Evolutionary conservation across 92 coral and sea anemone species (phyloP).

Genomic region (Porites divaricata): DNA sequence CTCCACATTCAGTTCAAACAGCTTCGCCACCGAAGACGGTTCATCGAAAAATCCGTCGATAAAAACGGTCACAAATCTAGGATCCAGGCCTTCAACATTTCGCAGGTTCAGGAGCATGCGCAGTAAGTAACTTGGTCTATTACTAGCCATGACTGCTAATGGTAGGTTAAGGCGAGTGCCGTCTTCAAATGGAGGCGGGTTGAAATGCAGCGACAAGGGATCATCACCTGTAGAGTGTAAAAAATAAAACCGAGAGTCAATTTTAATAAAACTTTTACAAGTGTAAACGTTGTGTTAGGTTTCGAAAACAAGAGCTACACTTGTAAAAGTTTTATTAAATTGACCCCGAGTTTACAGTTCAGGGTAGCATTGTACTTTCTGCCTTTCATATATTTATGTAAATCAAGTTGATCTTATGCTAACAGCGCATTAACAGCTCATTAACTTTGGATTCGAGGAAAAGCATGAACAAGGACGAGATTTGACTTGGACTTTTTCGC

Average conservation of each 20-base stretch:
- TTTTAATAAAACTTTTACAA: no score
- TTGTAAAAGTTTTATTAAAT: no score
- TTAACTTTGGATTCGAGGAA: no score
- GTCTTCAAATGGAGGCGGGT: conserved; percentile 66
- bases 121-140: conserved; percentile 74
- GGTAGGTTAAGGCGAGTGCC: conserved; percentile 72
- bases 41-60: conserved; percentile 82
- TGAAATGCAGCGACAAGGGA: conserved; percentile 46
- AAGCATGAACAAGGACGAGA: no score
- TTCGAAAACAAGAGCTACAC: no score
- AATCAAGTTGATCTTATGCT: no score
- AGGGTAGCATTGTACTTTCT: no score
- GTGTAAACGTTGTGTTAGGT: no score
- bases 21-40: conserved; percentile 64
- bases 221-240: conserved; percentile 51
- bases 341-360: no score
- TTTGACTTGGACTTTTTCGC: no score
- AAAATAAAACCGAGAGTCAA: neutral
- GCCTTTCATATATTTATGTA: no score
- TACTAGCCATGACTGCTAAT: conserved; percentile 81
- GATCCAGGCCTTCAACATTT: conserved; percentile 69
- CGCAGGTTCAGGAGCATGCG: conserved; percentile 76
- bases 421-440: no score
- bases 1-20: conserved; percentile 70
- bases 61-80: conserved; percentile 69